A percentile compares a stretch with the other conserved stretches of the same genome.
phyloP scores from a whole-genome alignment of 2,888 invertebrate species.

The Dryocosmus kuriphilus region DNA sequence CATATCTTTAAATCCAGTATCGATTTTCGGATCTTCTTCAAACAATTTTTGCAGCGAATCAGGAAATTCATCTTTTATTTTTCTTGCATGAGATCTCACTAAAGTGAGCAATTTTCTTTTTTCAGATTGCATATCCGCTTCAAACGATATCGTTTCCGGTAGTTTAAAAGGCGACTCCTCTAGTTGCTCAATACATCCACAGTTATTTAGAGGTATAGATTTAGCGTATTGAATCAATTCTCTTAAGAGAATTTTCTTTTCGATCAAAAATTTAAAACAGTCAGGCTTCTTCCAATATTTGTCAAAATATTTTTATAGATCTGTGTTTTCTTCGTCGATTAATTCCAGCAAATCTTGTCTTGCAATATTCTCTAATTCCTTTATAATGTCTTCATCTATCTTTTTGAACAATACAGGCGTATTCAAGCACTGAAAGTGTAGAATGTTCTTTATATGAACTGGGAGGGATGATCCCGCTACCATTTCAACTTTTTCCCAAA shows the following conservation, averaged over 20 bases:
- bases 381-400: not conserved
- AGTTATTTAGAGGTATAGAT: slow-evolving; percentile 5
- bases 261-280: slow-evolving; percentile 18
- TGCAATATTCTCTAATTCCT: not conserved
- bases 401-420: slow-evolving; percentile 37
- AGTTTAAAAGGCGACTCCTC: not conserved
- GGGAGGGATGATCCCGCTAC: slow-evolving; percentile 8
- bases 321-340: not conserved
- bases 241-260: slow-evolving; percentile 17
- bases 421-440: slow-evolving; percentile 40
- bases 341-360: not conserved
- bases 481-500: slow-evolving; percentile 16
- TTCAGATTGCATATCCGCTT: not conserved
- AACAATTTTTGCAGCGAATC: not conserved
- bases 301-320: not conserved
- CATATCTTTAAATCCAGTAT: not conserved
- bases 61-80: not conserved
- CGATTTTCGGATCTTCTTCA: not conserved
- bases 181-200: not conserved
- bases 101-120: not conserved
- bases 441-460: slow-evolving; percentile 41
- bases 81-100: not conserved
- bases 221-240: not conserved
- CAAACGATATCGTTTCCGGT: not conserved
- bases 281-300: not conserved